Percentiles rank a stretch among this genome's conserved stretches.
phyloP scores from a whole-genome alignment of 2,113 vertebrate genomes.

The Rhinolophus ferrumequinum region DNA sequence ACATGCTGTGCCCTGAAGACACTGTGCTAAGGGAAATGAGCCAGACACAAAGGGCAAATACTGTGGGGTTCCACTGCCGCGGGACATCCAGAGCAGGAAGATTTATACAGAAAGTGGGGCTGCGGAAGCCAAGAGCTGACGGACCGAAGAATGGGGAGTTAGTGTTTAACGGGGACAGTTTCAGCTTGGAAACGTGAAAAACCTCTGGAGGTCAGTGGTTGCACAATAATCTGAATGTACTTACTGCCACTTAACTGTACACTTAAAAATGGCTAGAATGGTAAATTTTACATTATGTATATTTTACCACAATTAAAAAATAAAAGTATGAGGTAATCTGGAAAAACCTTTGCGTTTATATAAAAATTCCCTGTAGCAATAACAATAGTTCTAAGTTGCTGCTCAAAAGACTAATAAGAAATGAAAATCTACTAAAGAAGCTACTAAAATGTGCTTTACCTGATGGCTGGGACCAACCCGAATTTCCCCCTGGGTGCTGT shows the following conservation, averaged over 20 bases:
- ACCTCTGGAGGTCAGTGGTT: background rate
- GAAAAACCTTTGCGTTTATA: background rate
- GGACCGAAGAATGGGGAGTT: background rate
- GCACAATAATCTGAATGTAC: background rate
- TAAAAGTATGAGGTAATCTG: background rate
- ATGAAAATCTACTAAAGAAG: background rate
- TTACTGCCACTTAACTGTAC: background rate
- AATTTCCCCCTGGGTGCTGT: conserved; percentile 99
- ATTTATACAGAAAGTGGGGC: background rate
- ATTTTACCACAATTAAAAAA: background rate
- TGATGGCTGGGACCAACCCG: conserved; percentile 99
- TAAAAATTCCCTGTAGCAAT: background rate
- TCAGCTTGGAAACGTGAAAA: background rate
- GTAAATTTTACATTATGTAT: background rate
- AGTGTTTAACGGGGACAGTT: background rate
- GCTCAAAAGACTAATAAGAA: background rate
- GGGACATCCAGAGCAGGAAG: background rate
- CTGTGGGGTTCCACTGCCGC: background rate
- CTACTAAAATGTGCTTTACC: conserved; percentile 85
- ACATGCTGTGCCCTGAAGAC: background rate
- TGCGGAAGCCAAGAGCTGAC: background rate
- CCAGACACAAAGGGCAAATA: background rate
- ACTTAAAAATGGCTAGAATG: background rate
- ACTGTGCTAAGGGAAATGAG: background rate
- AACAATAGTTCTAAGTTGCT: background rate